Evolutionary conservation across 2,113 vertebrate species (phyloP).

Genomic region (Paralichthys olivaceus): DNA sequence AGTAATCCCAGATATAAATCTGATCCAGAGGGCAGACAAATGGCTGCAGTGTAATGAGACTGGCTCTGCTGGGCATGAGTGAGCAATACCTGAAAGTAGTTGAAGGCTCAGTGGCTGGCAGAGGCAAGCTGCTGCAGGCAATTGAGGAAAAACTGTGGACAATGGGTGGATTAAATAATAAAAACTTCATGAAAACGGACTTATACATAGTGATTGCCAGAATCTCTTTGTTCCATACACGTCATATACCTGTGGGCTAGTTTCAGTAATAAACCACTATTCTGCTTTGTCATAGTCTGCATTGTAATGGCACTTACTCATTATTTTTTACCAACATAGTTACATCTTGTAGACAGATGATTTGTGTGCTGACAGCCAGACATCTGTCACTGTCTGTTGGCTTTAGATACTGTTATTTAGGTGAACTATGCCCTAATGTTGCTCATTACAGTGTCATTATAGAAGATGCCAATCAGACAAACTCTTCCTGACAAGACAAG

Average conservation of each 20-base stretch:
- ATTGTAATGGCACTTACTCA: neutral
- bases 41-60: conserved; percentile 37
- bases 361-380: neutral
- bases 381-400: neutral
- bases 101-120: conserved; percentile 38
- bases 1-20: conserved; percentile 68
- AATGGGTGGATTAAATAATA: conserved; percentile 2
- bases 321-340: neutral
- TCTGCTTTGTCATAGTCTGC: neutral
- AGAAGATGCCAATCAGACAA: conserved; percentile 11
- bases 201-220: neutral
- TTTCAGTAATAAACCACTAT: neutral
- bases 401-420: conserved; percentile 2
- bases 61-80: conserved; percentile 45
- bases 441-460: conserved; percentile 15
- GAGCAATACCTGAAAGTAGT: conserved; percentile 40
- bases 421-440: neutral
- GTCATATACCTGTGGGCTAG: neutral
- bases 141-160: neutral
- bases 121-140: conserved; percentile 16
- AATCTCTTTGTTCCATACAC: neutral
- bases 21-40: conserved; percentile 59
- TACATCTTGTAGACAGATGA: neutral
- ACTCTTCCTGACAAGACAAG: conserved; percentile 6
- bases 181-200: neutral